Evolutionary conservation across 2,888 invertebrate species (phyloP).

Genomic region (Cephus runcator): DNA sequence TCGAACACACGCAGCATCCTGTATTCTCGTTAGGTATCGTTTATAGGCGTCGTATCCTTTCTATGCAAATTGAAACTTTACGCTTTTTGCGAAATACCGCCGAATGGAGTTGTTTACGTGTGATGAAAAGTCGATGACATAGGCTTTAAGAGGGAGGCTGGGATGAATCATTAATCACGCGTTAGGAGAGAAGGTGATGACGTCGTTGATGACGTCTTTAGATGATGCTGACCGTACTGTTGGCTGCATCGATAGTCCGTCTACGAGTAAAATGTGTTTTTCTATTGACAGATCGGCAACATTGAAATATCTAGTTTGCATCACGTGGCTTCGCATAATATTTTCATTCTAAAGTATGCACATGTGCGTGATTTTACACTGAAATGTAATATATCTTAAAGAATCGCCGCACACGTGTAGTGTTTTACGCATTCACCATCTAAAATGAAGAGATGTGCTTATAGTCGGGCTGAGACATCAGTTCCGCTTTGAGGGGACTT

Average conservation of each 20-base stretch:
- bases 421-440: neutral
- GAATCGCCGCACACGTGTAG: neutral
- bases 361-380: neutral
- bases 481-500: too few relatives aligned
- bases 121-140: slow-evolving; percentile 43
- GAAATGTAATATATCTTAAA: neutral
- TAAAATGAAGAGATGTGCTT: neutral
- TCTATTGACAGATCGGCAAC: neutral
- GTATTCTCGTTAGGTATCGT: neutral
- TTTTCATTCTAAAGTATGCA: neutral
- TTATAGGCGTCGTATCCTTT: slow-evolving; percentile 1
- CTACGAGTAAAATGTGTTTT: neutral
- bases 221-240: neutral
- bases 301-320: neutral
- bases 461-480: too few relatives aligned
- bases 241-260: neutral
- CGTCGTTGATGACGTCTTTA: neutral
- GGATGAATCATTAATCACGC: slow-evolving; percentile 54
- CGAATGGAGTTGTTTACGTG: slow-evolving; percentile 42
- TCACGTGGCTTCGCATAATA: neutral
- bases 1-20: neutral
- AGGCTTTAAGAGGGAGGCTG: slow-evolving; percentile 36
- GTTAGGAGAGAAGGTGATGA: neutral
- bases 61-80: slow-evolving; percentile 5
- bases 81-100: neutral